Base-by-base conservation (phyloP, 92 coral and sea anemone genomes). In the Phenganax stokvisi region DNA sequence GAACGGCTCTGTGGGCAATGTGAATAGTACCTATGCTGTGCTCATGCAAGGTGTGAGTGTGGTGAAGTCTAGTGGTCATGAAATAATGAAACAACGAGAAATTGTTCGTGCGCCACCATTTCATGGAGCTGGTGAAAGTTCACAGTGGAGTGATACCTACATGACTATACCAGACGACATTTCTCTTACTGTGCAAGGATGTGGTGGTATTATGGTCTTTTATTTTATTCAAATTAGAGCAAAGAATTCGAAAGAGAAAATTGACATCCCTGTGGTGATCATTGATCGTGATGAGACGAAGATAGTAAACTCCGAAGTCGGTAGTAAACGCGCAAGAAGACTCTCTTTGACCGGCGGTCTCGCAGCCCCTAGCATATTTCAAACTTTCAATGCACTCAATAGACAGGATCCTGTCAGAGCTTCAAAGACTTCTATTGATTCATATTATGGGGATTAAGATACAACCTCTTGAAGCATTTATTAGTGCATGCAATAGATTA, bases 91-190 rank as follows among this genome's bases (percentile, higher is more conserved):
- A 44, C 11, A 57, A n/a, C 71, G 72, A 0, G 82, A 78, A 67
- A 27, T 78, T 0, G 47, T 20, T 8, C 72, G 82, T 1, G 82
- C 82, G 3, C 82, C 82, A 0, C 57, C 72, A 61, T 61, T 78
- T 51, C 72, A 78, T 57, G 80, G 80, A 1, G 16, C 25, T 58
- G 60, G 73, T 29, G 72, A 61, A 63, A 53, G 70, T 37, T 54
- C 82, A 6, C 29, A 62, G 11, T 78, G 82, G 82, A 78, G 82
- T 47, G 82, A 78, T 62, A 78, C 67, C 10, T 78, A 78, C 47
- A 61, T 78, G 59, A 16, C 51, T 31, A 78, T 78, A 59, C 82
- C 82, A 29, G 44, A n/a, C 7, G 72, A 78, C 47, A 52, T 78
- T 15, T 51, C 82, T 3, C 72, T 78, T 0, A 78, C 72, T 29